phyloP scores from a whole-genome alignment of 92 coral and sea anemone genomes.

The Phymanthus crucifer region DNA sequence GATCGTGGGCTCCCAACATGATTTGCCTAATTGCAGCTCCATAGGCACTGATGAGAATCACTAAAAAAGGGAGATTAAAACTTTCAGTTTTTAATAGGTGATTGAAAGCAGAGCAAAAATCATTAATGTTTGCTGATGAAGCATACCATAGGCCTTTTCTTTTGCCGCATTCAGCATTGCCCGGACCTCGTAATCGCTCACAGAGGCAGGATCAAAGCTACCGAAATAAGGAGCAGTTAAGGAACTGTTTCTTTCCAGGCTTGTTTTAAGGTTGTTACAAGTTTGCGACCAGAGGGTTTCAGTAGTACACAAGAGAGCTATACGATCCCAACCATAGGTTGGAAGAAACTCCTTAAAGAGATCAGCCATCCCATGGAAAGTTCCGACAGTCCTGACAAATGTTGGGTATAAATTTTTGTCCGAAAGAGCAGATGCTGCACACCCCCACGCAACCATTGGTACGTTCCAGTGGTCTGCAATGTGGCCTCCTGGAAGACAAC shows the following conservation, averaged over 20 bases:
- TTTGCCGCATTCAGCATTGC: slow-evolving; percentile 63
- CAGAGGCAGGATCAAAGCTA: slow-evolving; percentile 49
- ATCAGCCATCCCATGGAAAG: slow-evolving; percentile 37
- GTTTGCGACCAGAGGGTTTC: slow-evolving; percentile 33
- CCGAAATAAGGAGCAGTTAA: slow-evolving; percentile 61
- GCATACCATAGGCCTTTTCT: slow-evolving; percentile 58
- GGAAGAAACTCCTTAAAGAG: slow-evolving; percentile 37
- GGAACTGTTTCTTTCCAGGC: slow-evolving; percentile 39
- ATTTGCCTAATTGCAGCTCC: slow-evolving; percentile 48
- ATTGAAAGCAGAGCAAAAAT: neutral
- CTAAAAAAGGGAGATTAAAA: slow-evolving; percentile 24
- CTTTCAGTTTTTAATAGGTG: neutral
- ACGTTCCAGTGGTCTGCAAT: slow-evolving; percentile 67
- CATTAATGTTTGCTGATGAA: neutral
- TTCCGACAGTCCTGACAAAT: slow-evolving; percentile 76
- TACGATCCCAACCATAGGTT: slow-evolving; percentile 57
- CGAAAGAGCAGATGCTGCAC: slow-evolving; percentile 52
- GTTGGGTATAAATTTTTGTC: slow-evolving; percentile 63
- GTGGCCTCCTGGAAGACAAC: slow-evolving; percentile 63
- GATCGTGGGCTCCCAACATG: slow-evolving; percentile 56
- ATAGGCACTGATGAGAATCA: slow-evolving; percentile 59
- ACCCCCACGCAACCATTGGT: slow-evolving; percentile 83
- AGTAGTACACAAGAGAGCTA: slow-evolving; percentile 60
- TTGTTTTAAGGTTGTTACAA: slow-evolving; percentile 47
- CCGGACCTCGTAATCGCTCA: slow-evolving; percentile 26